Evolutionary conservation across 2,113 vertebrate species (phyloP).

Genomic region (Gulo gulo): DNA sequence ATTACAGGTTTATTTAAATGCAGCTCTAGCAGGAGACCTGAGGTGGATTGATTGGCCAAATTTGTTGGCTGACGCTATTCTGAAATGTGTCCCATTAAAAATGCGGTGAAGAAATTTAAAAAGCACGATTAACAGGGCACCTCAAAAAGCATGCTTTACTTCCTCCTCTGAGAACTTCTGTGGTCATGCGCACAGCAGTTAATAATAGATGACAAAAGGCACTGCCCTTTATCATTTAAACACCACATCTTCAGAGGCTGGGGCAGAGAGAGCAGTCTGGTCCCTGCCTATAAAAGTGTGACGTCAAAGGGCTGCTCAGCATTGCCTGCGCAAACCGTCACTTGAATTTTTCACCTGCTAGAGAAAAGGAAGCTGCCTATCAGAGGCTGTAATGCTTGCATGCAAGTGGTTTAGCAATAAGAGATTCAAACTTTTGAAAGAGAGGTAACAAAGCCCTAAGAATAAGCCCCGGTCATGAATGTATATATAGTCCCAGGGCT

Average conservation of each 20-base stretch:
- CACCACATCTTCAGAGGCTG: conserved; percentile 76
- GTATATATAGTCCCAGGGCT: conserved; percentile 79
- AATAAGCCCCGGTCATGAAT: conserved; percentile 82
- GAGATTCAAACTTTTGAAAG: conserved; percentile 78
- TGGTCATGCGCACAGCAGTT: conserved; percentile 70
- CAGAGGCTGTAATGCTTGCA: conserved; percentile 41
- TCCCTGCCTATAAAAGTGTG: conserved; percentile 73
- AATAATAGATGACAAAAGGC: conserved; percentile 82
- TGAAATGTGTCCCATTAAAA: conserved; percentile 77
- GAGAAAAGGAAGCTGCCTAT: neutral
- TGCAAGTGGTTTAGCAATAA: conserved; percentile 61
- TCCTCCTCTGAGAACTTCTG: conserved; percentile 74
- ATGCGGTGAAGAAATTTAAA: conserved; percentile 54
- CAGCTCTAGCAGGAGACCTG: conserved; percentile 55
- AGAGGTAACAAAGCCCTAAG: conserved; percentile 76
- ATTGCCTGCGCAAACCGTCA: conserved; percentile 63
- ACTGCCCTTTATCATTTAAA: conserved; percentile 81
- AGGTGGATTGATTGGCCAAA: conserved; percentile 56
- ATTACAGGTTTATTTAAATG: conserved; percentile 72
- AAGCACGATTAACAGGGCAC: conserved; percentile 21
- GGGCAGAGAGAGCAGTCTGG: conserved; percentile 76
- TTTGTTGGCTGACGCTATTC: conserved; percentile 53
- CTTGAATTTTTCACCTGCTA: conserved; percentile 52
- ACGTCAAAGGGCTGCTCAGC: conserved; percentile 71
- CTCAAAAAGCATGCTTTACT: conserved; percentile 70